phyloP scores from a whole-genome alignment of 2,797 vertebrate species.

The Hybognathus amarus region DNA sequence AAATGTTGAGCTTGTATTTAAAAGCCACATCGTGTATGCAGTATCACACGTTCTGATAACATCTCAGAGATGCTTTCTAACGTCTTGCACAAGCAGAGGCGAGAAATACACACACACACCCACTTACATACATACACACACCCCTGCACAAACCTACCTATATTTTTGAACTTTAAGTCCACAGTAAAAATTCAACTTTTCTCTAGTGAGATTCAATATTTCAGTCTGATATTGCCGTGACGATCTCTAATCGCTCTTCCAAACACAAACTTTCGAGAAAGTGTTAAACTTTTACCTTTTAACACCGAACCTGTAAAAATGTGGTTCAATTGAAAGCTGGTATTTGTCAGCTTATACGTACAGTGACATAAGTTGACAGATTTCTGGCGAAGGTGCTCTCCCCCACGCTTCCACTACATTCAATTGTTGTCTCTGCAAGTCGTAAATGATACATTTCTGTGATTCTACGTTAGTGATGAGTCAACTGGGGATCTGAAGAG shows the following conservation, averaged over 20 bases:
- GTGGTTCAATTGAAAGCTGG: neutral
- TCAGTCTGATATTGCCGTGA: neutral
- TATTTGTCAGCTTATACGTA: neutral
- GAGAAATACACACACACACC: conserved; percentile 29
- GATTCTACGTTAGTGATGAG: conserved; percentile 51
- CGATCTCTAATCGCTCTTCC: neutral
- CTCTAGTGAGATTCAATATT: neutral
- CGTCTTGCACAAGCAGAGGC: conserved; percentile 1
- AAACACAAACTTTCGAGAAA: neutral
- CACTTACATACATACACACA: conserved; percentile 22
- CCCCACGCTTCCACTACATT: conserved; percentile 55
- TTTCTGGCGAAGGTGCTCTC: neutral
- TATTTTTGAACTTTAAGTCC: neutral
- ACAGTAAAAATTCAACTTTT: neutral
- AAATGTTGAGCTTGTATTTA: conserved; percentile 36
- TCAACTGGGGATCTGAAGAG: conserved; percentile 41
- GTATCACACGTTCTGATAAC: conserved; percentile 37
- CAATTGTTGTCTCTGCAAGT: conserved; percentile 48
- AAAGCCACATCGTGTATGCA: conserved; percentile 50
- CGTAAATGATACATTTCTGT: conserved; percentile 36
- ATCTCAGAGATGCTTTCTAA: conserved; percentile 16
- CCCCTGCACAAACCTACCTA: neutral
- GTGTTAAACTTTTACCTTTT: neutral
- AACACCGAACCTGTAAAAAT: neutral
- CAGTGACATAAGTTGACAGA: conserved; percentile 33